phyloP scores from a whole-genome alignment of 2,888 invertebrate genomes.

The Ichneumoninae sp. region DNA sequence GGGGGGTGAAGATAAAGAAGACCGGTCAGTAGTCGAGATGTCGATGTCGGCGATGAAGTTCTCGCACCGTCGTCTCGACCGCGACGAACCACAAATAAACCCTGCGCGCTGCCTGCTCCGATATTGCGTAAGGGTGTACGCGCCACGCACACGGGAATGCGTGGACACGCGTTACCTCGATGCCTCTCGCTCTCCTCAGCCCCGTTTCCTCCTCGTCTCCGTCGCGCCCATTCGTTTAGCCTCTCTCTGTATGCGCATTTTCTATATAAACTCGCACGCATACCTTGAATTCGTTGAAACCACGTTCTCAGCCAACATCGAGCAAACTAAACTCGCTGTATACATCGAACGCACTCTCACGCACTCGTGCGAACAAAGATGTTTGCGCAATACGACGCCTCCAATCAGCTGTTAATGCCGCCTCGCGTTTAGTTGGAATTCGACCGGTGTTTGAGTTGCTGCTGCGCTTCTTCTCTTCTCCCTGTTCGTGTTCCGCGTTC shows the following conservation, averaged over 20 bases:
- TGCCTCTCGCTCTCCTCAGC: conserved; percentile 24
- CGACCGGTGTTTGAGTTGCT: conserved; percentile 54
- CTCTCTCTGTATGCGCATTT: conserved; percentile 43
- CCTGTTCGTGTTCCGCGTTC: conserved; percentile 17
- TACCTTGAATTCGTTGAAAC: conserved; percentile 32
- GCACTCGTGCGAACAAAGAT: conserved; percentile 33
- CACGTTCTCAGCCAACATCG: conserved; percentile 49
- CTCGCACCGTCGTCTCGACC: background rate
- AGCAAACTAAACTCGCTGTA: conserved; percentile 18
- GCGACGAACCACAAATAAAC: conserved; percentile 72
- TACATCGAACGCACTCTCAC: conserved; percentile 18
- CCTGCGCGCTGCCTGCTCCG: conserved; percentile 58
- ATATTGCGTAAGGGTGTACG: conserved; percentile 68
- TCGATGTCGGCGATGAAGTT: conserved; percentile 6
- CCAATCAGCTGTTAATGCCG: conserved; percentile 63
- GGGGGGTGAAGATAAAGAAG: too few species aligned
- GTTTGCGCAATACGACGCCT: conserved; percentile 56
- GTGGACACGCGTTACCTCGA: conserved; percentile 67
- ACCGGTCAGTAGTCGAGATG: background rate
- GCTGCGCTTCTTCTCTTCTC: conserved; percentile 24
- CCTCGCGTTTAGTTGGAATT: conserved; percentile 60
- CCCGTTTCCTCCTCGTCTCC: conserved; percentile 41
- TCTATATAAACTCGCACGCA: conserved; percentile 12
- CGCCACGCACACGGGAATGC: conserved; percentile 73
- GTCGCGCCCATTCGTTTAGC: conserved; percentile 28